phyloP scores from a whole-genome alignment of 2,113 vertebrate species.

The Lathamus discolor region DNA sequence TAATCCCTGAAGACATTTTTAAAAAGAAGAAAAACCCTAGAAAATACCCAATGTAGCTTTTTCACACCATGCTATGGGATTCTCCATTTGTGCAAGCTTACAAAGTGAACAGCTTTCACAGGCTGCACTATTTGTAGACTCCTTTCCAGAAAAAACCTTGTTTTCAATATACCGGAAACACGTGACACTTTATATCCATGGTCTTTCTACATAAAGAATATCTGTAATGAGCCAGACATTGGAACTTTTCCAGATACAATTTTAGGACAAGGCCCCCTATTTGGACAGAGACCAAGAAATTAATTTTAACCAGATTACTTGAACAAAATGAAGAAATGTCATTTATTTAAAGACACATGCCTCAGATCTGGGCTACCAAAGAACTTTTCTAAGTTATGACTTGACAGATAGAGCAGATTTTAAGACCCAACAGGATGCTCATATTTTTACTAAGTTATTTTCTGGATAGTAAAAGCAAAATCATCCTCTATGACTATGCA shows the following conservation, averaged over 20 bases:
- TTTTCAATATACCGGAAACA: not conserved
- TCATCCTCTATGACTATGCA: rapidly evolving
- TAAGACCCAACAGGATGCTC: not conserved
- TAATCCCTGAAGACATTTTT: not conserved
- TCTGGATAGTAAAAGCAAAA: not conserved
- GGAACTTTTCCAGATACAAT: not conserved
- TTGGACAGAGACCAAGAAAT: not conserved
- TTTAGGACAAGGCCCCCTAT: not conserved
- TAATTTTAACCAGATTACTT: not conserved
- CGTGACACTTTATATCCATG: not conserved
- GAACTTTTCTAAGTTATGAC: not conserved
- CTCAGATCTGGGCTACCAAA: not conserved
- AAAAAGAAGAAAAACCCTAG: not conserved
- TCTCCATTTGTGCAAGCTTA: not conserved
- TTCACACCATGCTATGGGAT: not conserved
- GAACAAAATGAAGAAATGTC: not conserved
- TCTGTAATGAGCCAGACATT: not conserved
- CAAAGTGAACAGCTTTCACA: not conserved
- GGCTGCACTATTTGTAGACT: not conserved
- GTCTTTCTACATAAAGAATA: not conserved
- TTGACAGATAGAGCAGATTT: not conserved
- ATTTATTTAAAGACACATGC: not conserved
- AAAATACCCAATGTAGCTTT: rapidly evolving
- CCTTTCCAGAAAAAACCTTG: not conserved
- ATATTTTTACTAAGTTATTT: not conserved